Percentiles rank a stretch among this genome's conserved stretches.
Conservation (phyloP, 1,140 invertebrate genomes). For the Ditylenchus dipsaci region DNA sequence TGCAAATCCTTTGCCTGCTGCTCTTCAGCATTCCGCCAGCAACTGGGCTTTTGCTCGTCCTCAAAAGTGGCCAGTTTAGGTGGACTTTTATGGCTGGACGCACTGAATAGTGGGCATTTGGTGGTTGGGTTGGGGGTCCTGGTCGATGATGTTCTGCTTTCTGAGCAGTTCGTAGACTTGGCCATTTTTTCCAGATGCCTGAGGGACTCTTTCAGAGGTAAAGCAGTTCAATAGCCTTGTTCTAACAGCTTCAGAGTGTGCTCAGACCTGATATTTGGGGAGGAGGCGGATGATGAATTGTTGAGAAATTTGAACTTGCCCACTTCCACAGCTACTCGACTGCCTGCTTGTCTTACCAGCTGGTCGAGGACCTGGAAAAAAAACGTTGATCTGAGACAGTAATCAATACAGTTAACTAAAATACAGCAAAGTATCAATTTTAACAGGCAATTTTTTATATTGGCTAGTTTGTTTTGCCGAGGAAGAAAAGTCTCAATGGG, state of each 20-base stretch:
- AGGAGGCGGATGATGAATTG: slow-evolving; percentile 93
- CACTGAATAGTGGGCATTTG: neutral
- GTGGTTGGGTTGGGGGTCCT: slow-evolving; percentile 59
- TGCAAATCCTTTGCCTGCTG: slow-evolving; percentile 88
- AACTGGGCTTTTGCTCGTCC: slow-evolving; percentile 79
- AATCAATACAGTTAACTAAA: too few relatives aligned
- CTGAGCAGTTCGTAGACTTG: slow-evolving; percentile 91
- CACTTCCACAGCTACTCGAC: slow-evolving; percentile 79
- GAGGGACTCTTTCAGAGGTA: slow-evolving; percentile 71
- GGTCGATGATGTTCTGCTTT: slow-evolving; percentile 81
- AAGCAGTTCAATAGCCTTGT: slow-evolving; percentile 75
- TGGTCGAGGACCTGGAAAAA: slow-evolving; percentile 70
- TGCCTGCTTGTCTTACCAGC: slow-evolving; percentile 79
- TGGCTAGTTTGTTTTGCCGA: too few relatives aligned
- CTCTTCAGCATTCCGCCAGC: slow-evolving; percentile 82
- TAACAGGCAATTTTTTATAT: neutral
- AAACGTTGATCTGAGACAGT: neutral
- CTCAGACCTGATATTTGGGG: slow-evolving; percentile 84
- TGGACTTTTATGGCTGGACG: slow-evolving; percentile 58
- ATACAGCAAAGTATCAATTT: too few relatives aligned
- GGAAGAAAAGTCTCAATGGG: too few relatives aligned
- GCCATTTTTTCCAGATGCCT: slow-evolving; percentile 72
- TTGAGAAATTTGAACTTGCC: slow-evolving; percentile 92
- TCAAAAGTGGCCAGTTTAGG: slow-evolving; percentile 69
- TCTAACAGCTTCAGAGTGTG: slow-evolving; percentile 76